Percentiles rank a stretch among this genome's conserved stretches.
Conservation (phyloP, 2,113 vertebrate genomes). For the Propithecus coquereli region DNA sequence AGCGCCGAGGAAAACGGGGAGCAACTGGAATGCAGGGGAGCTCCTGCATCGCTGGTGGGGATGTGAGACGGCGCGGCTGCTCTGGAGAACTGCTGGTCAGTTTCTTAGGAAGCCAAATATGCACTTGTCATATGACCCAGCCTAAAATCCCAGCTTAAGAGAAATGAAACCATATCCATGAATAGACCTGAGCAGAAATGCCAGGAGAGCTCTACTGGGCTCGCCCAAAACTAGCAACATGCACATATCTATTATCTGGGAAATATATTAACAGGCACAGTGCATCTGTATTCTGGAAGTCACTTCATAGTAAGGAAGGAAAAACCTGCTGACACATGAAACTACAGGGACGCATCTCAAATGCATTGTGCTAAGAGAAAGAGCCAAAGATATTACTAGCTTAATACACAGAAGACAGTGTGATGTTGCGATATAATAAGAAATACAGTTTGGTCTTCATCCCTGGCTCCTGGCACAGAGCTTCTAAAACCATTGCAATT, state of each 20-base stretch:
- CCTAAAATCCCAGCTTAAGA: not conserved
- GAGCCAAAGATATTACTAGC: not conserved
- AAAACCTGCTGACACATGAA: no score
- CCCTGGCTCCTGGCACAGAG: not conserved
- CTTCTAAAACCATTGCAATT: no score
- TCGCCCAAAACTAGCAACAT: not conserved
- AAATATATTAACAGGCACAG: not conserved
- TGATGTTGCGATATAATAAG: not conserved
- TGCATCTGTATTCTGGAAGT: accelerated
- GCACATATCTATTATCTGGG: not conserved
- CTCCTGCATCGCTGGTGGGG: no score
- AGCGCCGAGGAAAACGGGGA: not conserved
- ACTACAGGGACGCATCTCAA: not conserved
- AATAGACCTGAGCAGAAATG: not conserved
- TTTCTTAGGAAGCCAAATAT: not conserved
- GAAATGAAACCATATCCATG: not conserved
- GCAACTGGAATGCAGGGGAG: not conserved
- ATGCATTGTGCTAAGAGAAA: not conserved
- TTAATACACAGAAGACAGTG: not conserved
- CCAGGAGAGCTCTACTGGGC: not conserved
- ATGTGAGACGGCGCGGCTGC: not conserved
- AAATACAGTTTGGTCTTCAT: not conserved
- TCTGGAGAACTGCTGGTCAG: not conserved
- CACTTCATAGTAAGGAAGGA: not conserved
- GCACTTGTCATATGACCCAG: not conserved